Base-by-base conservation (phyloP, 1,140 invertebrate species). In the Caligus rogercresseyi region DNA sequence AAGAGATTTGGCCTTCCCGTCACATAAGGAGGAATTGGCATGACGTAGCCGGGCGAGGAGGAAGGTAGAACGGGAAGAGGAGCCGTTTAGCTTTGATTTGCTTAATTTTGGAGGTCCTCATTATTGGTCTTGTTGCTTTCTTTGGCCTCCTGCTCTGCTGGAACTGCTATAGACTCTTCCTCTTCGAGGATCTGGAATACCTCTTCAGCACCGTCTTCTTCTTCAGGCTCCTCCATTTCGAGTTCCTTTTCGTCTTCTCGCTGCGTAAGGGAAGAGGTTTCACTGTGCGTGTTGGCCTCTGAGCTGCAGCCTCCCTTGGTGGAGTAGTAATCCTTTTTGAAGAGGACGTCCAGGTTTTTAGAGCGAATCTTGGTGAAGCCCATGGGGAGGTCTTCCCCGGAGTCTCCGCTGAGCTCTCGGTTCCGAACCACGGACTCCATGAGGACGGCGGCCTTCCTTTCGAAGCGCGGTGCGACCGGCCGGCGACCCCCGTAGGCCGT, bases 281-380 rank as follows among this genome's bases (percentile, higher is more conserved):
- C 31, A 43, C 31, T 43, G n/a, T 43, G 31, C n/a, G 31, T 43
- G n/a, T 43, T 43, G n/a, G 31, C 31, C 31, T 43, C 31, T 11
- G 31, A 43, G 31, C n/a, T 43, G 7, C 7, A 11, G n/a, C 31
- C 31, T n/a, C n/a, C n/a, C 31, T 43, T 43, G n/a, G 31, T 51
- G 21, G 51, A 15, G 57, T 63, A 63, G 25, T 63, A 63, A 20
- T 63, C 61, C n/a, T 25, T 58, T 24, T 63, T 63, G 52, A 63
- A 63, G 18, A 63, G 53, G 14, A 63, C 52, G 43, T 63, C 61
- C 13, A 63, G 25, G 61, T 63, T 63, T 54, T 63, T 63, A 19
- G 61, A 63, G 14, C 61, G 51, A 25, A 63, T 63, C 25, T 63
- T 63, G 2, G 61, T 63, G 61, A 63, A 63, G 14, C 61, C 61